These are phyloP conservation scores for Halictus ligatus DNA, from an alignment of 2,888 invertebrate genomes.

Conservation along the genomic window DNA sequence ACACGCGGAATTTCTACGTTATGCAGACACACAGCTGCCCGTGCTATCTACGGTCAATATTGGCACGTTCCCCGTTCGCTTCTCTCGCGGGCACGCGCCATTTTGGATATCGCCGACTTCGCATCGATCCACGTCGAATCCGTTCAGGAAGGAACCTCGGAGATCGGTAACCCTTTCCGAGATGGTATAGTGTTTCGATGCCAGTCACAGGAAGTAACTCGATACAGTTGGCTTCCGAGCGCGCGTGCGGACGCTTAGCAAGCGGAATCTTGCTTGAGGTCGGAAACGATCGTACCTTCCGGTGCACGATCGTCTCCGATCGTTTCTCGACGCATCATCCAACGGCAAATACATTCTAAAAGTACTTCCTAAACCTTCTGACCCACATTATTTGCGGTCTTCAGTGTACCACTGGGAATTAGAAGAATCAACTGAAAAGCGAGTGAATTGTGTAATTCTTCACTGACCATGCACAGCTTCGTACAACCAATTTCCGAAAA, in stretches of 20 bases:
- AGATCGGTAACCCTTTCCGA: constrained; percentile 70
- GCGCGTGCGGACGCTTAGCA: constrained; percentile 73
- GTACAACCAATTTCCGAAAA: too few species aligned
- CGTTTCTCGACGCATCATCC: not conserved
- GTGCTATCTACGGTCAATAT: constrained; percentile 10
- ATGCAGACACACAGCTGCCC: too few species aligned
- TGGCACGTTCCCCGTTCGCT: not conserved
- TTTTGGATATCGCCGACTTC: constrained; percentile 2
- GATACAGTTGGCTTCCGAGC: constrained; percentile 77
- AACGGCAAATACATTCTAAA: not conserved
- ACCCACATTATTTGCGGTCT: too few species aligned
- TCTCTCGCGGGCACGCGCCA: not conserved
- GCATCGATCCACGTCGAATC: constrained; percentile 42
- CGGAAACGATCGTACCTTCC: not conserved
- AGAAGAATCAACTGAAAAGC: too few species aligned
- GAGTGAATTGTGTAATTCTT: too few species aligned
- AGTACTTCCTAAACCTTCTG: not conserved
- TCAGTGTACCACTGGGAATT: too few species aligned
- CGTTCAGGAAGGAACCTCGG: constrained; percentile 36
- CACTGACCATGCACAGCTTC: too few species aligned
- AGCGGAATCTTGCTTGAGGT: not conserved
- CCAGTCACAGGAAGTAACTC: constrained; percentile 74
- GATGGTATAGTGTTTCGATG: constrained; percentile 72
- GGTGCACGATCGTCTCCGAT: not conserved
- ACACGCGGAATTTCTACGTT: not conserved